Evolutionary conservation across 1,140 invertebrate genomes (phyloP), one percentile per base, ranked within the genome.

Genomic region (Drosophila quadrilineata): DNA sequence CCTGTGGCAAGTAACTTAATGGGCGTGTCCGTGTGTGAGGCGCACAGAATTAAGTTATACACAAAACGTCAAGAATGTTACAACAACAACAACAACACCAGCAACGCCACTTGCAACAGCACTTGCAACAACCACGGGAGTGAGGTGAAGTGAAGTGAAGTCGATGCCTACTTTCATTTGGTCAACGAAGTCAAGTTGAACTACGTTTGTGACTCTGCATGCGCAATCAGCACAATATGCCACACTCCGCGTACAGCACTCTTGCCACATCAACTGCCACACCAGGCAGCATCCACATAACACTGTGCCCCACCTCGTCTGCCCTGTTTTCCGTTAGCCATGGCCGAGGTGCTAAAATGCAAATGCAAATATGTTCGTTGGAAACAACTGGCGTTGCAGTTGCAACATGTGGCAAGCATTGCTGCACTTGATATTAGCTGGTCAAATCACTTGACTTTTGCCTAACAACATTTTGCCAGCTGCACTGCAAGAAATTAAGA

Each of bases 181-280:
- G 49, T 66, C 53, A 36, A 16, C 38, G 12, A 31, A 45, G 46
- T 0, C 10, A 29, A 17, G 22, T 49, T 8, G 28, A 35, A 19
- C 22, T 62, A 49, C 24, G 52, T 85, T 49, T 84, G 79, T 84
- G 77, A 84, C 77, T 84, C 54, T 84, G 77, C 77, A 84, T 85
- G 74, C 70, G 77, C 79, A 84, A 84, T 84, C 79, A 84, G 79
- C 82, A 84, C 79, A 85, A 79, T 64, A 26, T 65, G 54, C 49
- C 62, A 45, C 58, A 38, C 35, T 29, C 49, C 14, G 5, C 45
- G 6, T 14, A 10, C 2, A 21, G n/a, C 24, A 19, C 8, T 17
- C 24, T 17, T 12, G 16, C 4, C 12, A 3, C 14, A 5, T 10
- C n/a, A n/a, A n/a, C 53, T 12, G 0, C 26, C 21, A n/a, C 16